Evolutionary conservation across 2,113 vertebrate species (phyloP).

Genomic region (Crotalus viridis): DNA sequence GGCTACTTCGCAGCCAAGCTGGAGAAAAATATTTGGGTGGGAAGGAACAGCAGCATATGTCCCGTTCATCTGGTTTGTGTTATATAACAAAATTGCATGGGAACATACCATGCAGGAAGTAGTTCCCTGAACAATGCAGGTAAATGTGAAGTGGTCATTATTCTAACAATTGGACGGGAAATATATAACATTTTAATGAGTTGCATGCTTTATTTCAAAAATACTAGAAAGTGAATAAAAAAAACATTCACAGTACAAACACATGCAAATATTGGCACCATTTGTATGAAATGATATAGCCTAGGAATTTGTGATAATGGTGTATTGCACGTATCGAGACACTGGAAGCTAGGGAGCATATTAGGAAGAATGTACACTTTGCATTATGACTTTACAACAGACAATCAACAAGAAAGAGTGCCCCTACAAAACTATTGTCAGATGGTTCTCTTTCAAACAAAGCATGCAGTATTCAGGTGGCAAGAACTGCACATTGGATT

Average conservation of each 20-base stretch:
- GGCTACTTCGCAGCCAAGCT: background rate
- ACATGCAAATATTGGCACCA: background rate
- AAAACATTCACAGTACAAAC: background rate
- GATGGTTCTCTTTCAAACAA: background rate
- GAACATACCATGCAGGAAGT: background rate
- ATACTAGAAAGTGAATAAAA: background rate
- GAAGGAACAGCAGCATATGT: background rate
- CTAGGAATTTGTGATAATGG: slow-evolving; percentile 7
- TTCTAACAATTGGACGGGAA: background rate
- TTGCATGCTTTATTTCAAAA: background rate
- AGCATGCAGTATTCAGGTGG: slow-evolving; percentile 32
- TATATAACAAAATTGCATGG: background rate
- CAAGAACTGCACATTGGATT: slow-evolving; percentile 21
- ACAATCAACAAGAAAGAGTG: slow-evolving; percentile 12
- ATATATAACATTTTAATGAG: background rate
- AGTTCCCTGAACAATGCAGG: background rate
- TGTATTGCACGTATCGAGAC: slow-evolving; percentile 28
- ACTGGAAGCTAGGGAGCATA: slow-evolving; percentile 39
- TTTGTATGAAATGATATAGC: background rate
- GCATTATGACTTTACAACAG: slow-evolving; percentile 27
- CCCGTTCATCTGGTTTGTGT: background rate
- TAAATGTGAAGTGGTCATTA: background rate
- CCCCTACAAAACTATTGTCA: slow-evolving; percentile 24
- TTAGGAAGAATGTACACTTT: slow-evolving; percentile 31
- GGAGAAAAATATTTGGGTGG: background rate